Conservation (phyloP, 2,113 vertebrate genomes). For the Globicephala melas region DNA sequence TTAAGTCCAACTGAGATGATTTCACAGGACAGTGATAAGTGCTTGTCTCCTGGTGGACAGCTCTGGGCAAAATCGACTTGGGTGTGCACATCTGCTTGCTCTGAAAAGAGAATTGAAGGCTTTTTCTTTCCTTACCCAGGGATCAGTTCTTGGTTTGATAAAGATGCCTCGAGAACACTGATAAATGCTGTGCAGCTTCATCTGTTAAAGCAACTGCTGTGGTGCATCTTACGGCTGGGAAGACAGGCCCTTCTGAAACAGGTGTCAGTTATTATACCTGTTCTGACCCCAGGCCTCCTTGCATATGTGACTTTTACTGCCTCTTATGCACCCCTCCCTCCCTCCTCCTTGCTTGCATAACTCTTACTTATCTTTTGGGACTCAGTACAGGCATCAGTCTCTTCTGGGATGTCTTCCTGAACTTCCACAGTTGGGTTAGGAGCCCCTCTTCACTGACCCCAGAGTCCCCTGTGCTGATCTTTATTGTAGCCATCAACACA, state of each 20-base stretch:
- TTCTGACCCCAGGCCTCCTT: neutral
- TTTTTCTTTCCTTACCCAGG: neutral
- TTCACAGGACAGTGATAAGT: neutral
- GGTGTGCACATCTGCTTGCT: neutral
- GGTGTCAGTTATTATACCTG: neutral
- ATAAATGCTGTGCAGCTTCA: neutral
- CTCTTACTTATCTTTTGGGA: neutral
- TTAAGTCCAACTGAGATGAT: neutral
- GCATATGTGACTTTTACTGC: neutral
- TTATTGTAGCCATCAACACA: neutral
- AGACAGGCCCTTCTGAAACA: neutral
- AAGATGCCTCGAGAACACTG: neutral
- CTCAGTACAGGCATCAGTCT: neutral
- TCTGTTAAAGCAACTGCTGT: neutral
- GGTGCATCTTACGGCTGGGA: neutral
- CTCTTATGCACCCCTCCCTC: neutral
- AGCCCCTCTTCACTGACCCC: neutral
- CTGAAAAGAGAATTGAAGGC: neutral
- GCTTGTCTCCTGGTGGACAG: neutral
- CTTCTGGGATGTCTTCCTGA: neutral
- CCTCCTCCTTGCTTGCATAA: neutral
- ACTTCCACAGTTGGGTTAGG: neutral
- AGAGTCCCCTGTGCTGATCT: neutral
- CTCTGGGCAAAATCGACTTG: neutral
- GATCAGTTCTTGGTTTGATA: constrained; percentile 21